Percentiles rank a stretch among this genome's conserved stretches.
phyloP scores from a whole-genome alignment of 2,888 invertebrate species.

The Leptura quadrifasciata region DNA sequence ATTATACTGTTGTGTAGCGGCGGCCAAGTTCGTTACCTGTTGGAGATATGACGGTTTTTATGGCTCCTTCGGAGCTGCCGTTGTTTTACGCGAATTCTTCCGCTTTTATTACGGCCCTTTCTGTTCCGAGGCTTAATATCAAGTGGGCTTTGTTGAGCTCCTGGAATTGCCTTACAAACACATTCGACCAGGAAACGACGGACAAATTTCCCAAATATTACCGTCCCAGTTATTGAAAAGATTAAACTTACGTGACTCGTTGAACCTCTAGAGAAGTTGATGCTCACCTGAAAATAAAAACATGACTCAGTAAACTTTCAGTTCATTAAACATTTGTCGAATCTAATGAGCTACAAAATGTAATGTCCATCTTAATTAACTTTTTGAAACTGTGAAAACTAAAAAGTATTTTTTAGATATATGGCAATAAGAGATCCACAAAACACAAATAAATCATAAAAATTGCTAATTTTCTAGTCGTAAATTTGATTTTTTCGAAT shows the following conservation, averaged over 20 bases:
- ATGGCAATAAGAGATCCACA: no score
- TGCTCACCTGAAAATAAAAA: conserved; percentile 52
- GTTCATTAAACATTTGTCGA: background rate
- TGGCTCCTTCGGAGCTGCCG: conserved; percentile 37
- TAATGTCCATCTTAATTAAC: no score
- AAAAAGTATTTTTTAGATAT: no score
- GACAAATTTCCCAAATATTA: conserved; percentile 53
- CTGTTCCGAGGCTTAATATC: conserved; percentile 55
- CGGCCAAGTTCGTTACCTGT: conserved; percentile 55
- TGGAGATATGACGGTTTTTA: conserved; percentile 57
- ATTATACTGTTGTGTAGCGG: conserved; percentile 48
- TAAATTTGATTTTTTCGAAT: no score
- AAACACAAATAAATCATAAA: no score
- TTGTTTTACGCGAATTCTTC: conserved; percentile 54
- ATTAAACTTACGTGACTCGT: conserved; percentile 7
- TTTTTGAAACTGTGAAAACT: no score
- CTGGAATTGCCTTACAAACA: conserved; percentile 54
- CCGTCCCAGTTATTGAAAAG: conserved; percentile 52
- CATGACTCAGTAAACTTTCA: background rate
- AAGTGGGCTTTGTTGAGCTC: conserved; percentile 50
- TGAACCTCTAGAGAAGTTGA: background rate
- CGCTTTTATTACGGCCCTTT: conserved; percentile 46
- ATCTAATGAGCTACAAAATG: no score
- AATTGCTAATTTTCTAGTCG: no score
- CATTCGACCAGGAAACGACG: conserved; percentile 52